These are phyloP conservation scores for Rana temporaria DNA, from an alignment of 2,113 vertebrate genomes.

Conservation along the genomic window DNA sequence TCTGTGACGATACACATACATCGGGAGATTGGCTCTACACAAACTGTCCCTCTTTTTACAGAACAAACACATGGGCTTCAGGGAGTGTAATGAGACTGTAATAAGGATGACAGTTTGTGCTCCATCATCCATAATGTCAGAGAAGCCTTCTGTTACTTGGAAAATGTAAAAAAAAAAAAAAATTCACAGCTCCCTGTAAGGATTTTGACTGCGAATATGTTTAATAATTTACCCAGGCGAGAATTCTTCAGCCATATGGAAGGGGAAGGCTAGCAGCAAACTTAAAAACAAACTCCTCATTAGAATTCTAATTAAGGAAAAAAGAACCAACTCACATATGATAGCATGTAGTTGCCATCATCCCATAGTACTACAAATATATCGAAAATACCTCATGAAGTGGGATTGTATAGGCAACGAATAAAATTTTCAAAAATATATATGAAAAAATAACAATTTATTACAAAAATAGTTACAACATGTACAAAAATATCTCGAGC, in stretches of 20 bases:
- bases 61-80: background rate
- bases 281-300: slow-evolving; percentile 48
- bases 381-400: no score
- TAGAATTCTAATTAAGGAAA: slow-evolving; percentile 52
- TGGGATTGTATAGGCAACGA: no score
- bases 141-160: slow-evolving; percentile 27
- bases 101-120: background rate
- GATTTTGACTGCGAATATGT: slow-evolving; percentile 27
- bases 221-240: slow-evolving; percentile 45
- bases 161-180: slow-evolving; percentile 37
- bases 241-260: slow-evolving; percentile 51
- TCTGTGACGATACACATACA: background rate
- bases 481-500: no score
- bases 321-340: no score
- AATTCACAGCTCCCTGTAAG: slow-evolving; percentile 2
- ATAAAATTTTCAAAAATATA: no score
- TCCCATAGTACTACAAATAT: no score
- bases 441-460: no score
- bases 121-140: slow-evolving; percentile 1
- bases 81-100: background rate
- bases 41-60: background rate
- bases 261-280: slow-evolving; percentile 29
- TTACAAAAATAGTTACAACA: no score
- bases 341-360: no score
- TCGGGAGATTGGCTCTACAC: background rate